A percentile compares a stretch with the other conserved stretches of the same genome.
Conservation (phyloP, 2,888 invertebrate genomes). For the Ophion costatus region DNA sequence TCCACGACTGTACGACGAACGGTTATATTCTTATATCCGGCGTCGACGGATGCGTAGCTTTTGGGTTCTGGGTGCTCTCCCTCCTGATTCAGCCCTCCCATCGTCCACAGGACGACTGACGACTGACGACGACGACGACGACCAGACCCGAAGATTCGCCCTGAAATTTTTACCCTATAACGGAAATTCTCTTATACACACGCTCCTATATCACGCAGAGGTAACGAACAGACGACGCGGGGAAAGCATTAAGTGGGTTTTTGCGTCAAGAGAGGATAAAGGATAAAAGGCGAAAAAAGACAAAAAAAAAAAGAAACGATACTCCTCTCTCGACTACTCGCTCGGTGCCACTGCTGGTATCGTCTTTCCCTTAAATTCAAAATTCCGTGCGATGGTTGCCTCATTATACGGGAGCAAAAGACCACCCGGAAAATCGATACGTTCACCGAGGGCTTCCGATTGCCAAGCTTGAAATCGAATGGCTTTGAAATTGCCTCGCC, state of each 20-base stretch:
- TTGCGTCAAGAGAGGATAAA: conserved; percentile 17
- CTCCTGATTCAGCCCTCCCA: not conserved
- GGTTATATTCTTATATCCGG: conserved; percentile 72
- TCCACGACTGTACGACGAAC: conserved; percentile 65
- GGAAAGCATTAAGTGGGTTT: conserved; percentile 28
- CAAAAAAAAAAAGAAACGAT: conserved; percentile 20
- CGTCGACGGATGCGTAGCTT: conserved; percentile 65
- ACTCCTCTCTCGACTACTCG: conserved; percentile 16
- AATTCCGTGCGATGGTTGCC: conserved; percentile 25
- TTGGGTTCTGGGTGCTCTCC: not conserved
- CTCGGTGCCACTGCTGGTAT: not conserved
- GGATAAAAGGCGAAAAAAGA: conserved; percentile 35
- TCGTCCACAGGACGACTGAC: conserved; percentile 28
- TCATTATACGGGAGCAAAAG: not conserved
- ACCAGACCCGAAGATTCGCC: conserved; percentile 25
- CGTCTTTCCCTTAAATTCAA: conserved; percentile 40
- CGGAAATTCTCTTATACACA: conserved; percentile 35
- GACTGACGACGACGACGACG: conserved; percentile 37
- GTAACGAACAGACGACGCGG: conserved; percentile 13
- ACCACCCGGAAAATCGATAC: too few species aligned
- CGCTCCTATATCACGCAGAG: conserved; percentile 9
- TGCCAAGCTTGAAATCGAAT: too few species aligned
- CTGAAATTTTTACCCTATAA: conserved; percentile 23
- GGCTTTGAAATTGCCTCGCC: too few species aligned
- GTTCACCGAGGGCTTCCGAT: too few species aligned